Conservation (phyloP, 2,113 vertebrate species). For the Sphyrna mokarran region DNA sequence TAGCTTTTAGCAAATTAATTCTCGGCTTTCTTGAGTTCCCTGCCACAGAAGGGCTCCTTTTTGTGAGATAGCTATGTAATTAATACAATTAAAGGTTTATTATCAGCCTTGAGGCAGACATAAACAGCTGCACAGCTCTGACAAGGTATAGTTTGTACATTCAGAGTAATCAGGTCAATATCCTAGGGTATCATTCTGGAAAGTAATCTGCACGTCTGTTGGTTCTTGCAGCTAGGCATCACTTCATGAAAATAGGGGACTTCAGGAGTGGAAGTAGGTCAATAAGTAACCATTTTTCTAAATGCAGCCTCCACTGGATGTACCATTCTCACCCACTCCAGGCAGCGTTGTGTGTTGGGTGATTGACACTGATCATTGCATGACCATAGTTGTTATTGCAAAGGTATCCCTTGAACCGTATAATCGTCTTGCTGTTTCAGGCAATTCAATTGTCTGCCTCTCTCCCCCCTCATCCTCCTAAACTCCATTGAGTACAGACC, state of each 20-base stretch:
- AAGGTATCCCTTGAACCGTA: background rate
- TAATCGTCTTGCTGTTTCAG: background rate
- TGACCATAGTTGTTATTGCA: background rate
- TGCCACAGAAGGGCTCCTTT: background rate
- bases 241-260: background rate
- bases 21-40: background rate
- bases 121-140: background rate
- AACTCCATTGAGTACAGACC: too few relatives aligned
- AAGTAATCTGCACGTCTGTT: too few relatives aligned
- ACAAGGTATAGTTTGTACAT: background rate
- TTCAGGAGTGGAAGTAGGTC: background rate
- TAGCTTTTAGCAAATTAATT: background rate
- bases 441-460: background rate
- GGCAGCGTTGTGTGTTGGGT: background rate
- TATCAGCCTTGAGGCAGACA: too few relatives aligned
- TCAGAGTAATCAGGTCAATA: background rate
- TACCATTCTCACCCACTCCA: background rate
- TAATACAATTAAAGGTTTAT: background rate
- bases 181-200: background rate
- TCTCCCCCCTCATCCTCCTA: too few relatives aligned
- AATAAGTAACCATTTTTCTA: background rate
- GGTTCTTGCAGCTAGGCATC: background rate
- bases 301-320: background rate
- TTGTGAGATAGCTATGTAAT: background rate
- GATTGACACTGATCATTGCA: background rate